Conservation (phyloP, 2,113 vertebrate genomes). For the Mastomys natalensis region DNA sequence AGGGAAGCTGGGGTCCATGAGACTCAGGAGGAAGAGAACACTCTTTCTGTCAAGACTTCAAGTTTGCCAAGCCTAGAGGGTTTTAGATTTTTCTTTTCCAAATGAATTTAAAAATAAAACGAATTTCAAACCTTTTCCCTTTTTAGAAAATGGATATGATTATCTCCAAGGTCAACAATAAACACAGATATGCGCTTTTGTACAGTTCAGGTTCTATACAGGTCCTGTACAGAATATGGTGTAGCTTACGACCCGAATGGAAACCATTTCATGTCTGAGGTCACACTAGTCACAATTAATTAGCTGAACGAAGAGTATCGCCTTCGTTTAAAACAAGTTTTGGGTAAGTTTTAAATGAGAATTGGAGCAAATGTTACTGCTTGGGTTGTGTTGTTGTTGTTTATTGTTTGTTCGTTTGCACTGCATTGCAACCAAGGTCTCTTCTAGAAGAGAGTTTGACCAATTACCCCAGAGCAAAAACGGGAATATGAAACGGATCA, state of each 20-base stretch:
- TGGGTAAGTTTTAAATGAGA: background rate
- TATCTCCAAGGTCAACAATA: background rate
- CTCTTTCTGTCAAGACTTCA: background rate
- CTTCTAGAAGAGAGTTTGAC: slow-evolving; percentile 27
- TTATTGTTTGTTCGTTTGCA: background rate
- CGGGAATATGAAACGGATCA: background rate
- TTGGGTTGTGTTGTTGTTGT: background rate
- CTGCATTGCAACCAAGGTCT: slow-evolving; percentile 44
- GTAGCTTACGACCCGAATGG: background rate
- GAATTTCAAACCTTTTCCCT: too few species aligned
- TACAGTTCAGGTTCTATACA: background rate
- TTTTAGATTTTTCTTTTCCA: too few species aligned
- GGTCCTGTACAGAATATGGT: slow-evolving; percentile 26
- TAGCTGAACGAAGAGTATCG: background rate
- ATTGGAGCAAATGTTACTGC: slow-evolving; percentile 37
- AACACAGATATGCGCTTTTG: background rate
- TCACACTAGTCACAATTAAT: slow-evolving; percentile 14
- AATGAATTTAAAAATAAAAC: too few species aligned
- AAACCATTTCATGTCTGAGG: slow-evolving; percentile 21
- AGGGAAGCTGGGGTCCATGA: background rate
- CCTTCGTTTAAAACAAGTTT: slow-evolving; percentile 45
- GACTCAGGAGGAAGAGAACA: background rate
- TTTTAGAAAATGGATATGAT: background rate
- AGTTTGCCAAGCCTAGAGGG: background rate
- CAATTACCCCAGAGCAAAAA: background rate